Evolutionary conservation across 2,888 invertebrate genomes (phyloP).

Genomic region (Trichogramma evanescens): DNA sequence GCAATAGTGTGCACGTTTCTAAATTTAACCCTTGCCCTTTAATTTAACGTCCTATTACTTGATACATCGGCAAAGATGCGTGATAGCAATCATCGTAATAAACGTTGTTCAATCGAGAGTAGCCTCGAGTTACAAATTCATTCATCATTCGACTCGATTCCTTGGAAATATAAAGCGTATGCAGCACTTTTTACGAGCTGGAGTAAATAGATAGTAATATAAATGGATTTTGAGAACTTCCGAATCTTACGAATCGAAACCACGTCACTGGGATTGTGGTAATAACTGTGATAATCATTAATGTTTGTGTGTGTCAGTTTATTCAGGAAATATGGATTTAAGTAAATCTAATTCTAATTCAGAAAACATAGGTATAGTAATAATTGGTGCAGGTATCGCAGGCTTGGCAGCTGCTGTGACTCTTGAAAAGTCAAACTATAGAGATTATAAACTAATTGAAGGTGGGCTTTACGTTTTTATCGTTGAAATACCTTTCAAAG

Average conservation of each 20-base stretch:
- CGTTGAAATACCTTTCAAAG: not conserved
- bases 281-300: too few species aligned
- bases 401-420: conserved; percentile 55
- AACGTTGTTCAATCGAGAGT: too few species aligned
- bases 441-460: conserved; percentile 53
- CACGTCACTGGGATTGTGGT: too few species aligned
- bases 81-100: too few species aligned
- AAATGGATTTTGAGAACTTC: too few species aligned
- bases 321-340: conserved; percentile 1
- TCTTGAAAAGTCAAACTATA: conserved; percentile 46
- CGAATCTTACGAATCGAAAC: too few species aligned
- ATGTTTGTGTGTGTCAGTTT: too few species aligned
- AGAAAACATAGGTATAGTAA: conserved; percentile 26
- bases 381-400: conserved; percentile 58
- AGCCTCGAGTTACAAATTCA: not conserved
- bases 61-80: too few species aligned
- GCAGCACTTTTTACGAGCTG: not conserved
- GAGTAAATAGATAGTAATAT: not conserved
- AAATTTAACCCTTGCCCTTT: too few species aligned
- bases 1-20: too few species aligned
- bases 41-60: too few species aligned
- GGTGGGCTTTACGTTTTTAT: conserved; percentile 32
- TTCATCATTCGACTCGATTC: not conserved
- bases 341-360: not conserved
- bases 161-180: not conserved